phyloP scores from a whole-genome alignment of 2,797 vertebrate species.

The Pampus argenteus region DNA sequence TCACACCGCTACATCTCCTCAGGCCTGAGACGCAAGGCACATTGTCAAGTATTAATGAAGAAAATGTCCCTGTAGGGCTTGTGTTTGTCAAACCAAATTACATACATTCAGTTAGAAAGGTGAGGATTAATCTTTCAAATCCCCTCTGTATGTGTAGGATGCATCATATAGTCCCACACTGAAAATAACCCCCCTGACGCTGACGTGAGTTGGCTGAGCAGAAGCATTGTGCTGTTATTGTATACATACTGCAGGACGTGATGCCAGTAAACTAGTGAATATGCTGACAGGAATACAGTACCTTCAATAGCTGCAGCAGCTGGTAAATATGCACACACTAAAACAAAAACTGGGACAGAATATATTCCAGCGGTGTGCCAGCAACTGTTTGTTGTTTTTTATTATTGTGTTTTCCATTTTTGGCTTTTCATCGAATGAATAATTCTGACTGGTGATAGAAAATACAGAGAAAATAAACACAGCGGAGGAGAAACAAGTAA shows the following conservation, averaged over 20 bases:
- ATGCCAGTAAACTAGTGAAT: slow-evolving; percentile 55
- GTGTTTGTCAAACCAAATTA: slow-evolving; percentile 87
- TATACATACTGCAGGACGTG: slow-evolving; percentile 57
- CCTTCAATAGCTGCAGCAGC: slow-evolving; percentile 40
- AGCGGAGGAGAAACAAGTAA: slow-evolving; percentile 9
- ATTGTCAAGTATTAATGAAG: slow-evolving; percentile 89
- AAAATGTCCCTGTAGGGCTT: slow-evolving; percentile 78
- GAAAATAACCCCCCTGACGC: slow-evolving; percentile 65
- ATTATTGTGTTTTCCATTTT: slow-evolving; percentile 58
- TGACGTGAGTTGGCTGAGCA: slow-evolving; percentile 75
- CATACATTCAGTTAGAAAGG: slow-evolving; percentile 84
- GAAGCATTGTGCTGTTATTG: slow-evolving; percentile 73
- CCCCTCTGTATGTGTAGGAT: slow-evolving; percentile 79
- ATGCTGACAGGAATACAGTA: slow-evolving; percentile 61
- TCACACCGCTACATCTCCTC: slow-evolving; percentile 78
- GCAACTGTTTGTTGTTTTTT: slow-evolving; percentile 50
- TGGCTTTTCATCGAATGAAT: slow-evolving; percentile 53
- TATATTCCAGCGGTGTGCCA: slow-evolving; percentile 24
- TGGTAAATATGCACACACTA: slow-evolving; percentile 59
- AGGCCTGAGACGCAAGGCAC: slow-evolving; percentile 76
- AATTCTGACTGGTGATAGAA: slow-evolving; percentile 42
- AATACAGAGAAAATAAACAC: slow-evolving; percentile 25
- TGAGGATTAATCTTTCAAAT: slow-evolving; percentile 85
- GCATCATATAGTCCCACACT: slow-evolving; percentile 59
- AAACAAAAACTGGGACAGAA: slow-evolving; percentile 59